Base-by-base conservation (phyloP, 2,113 vertebrate species). In the Rhinopomastus cyanomelas region DNA sequence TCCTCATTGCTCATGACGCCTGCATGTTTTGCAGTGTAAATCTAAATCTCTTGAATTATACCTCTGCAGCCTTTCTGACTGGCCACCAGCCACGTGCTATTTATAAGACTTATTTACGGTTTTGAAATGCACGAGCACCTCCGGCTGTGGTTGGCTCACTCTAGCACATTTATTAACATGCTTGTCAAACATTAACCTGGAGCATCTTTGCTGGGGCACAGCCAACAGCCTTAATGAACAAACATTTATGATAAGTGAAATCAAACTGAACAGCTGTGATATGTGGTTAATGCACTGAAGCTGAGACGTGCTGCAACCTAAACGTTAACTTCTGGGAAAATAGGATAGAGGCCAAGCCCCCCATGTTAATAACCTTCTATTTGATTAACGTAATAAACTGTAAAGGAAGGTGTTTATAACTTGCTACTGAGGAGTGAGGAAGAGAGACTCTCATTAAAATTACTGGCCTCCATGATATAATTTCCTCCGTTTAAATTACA, bases 401-500 rank as follows among this genome's bases (percentile, higher is more conserved):
- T 53, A 89, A 89, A 89, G 27, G 81, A 89, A 57, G 59, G 39
- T 78, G 53, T 20, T 62, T 92, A 85, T 81, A 74, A 46, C 42
- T 82, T 90, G 65, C 79, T 88, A 56, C 46, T 59, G 57, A 81
- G 39, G 42, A 64, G n/a, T 59, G 60, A 89, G 55, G 21, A 62
- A 68, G 87, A 83, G 52, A 75, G 57, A 61, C 81, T 52, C 30
- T 68, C 90, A 67, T 53, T 49, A 84, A 68, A 34, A 72, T 78
- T 62, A 73, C 17, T 91, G 66, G 16, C 17, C 25, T 89, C 9
- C 42, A 51, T 2, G 4, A 46, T 60, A 59, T 19, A 36, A 75
- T 77, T 84, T 87, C 53, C 56, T 89, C 48, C 34, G 25, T 81
- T 91, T 89, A 89, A 84, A 84, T 73, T 71, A 48, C 27, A 65